These are phyloP conservation scores for Tipula lateralis DNA, from an alignment of 2,888 invertebrate genomes.

Conservation along the genomic window DNA sequence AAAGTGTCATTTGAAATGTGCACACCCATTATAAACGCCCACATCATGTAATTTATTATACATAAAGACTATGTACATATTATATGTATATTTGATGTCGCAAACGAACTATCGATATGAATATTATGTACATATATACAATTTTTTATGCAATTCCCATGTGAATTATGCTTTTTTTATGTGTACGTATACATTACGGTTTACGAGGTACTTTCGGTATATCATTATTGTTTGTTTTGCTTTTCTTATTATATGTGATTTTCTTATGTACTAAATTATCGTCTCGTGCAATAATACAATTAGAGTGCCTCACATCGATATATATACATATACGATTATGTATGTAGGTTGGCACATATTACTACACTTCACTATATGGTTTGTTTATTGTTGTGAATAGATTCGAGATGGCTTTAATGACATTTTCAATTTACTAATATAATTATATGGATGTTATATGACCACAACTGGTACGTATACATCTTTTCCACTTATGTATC, in stretches of 20 bases:
- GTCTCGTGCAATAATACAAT: background rate
- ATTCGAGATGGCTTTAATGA: background rate
- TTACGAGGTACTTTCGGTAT: background rate
- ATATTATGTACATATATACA: background rate
- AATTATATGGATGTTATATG: too few relatives aligned
- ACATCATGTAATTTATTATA: background rate
- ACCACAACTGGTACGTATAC: too few relatives aligned
- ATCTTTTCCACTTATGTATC: too few relatives aligned
- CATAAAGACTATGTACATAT: background rate
- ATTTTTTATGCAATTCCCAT: background rate
- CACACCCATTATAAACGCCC: conserved; percentile 19
- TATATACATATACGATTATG: background rate
- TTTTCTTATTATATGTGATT: background rate
- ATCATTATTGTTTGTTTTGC: background rate
- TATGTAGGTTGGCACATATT: background rate
- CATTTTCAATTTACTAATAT: background rate
- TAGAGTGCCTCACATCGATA: background rate
- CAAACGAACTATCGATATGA: background rate
- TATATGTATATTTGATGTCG: background rate
- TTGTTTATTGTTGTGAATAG: background rate
- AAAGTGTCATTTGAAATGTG: conserved; percentile 11
- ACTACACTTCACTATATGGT: background rate
- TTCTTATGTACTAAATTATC: background rate
- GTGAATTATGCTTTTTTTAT: background rate
- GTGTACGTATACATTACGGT: background rate